Conservation (phyloP, 2,888 invertebrate species). For the Entomobrya multifasciata region DNA sequence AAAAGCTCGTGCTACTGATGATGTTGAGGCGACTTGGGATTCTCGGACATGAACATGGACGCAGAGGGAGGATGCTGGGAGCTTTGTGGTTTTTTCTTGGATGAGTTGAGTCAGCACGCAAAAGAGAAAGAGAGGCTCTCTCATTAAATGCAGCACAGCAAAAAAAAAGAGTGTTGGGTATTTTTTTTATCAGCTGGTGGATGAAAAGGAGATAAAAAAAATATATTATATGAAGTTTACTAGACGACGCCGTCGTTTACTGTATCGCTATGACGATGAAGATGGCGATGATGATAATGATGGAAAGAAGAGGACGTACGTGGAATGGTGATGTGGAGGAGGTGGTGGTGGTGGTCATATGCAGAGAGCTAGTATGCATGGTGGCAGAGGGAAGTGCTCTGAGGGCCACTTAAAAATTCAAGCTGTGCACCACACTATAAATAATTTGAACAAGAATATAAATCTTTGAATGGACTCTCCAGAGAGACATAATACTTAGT, state of each 20-base stretch:
- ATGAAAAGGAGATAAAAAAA: neutral
- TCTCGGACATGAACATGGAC: too few relatives aligned
- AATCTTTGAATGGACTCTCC: conserved; percentile 45
- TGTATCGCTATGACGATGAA: conserved; percentile 6
- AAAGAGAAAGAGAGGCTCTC: neutral
- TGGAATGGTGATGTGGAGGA: neutral
- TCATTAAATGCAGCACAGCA: neutral
- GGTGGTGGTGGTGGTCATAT: neutral
- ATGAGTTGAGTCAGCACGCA: conserved; percentile 13
- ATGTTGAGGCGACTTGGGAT: too few relatives aligned
- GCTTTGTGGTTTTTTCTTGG: too few relatives aligned
- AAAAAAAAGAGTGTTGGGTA: neutral
- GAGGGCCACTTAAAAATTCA: conserved; percentile 51
- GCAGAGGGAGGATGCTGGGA: too few relatives aligned
- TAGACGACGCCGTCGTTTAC: too few relatives aligned
- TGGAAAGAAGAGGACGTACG: neutral
- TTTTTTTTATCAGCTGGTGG: neutral
- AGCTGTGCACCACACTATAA: conserved; percentile 47
- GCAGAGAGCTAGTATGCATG: too few relatives aligned
- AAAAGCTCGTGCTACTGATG: too few relatives aligned
- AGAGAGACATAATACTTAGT: conserved; percentile 44
- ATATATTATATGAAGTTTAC: too few relatives aligned
- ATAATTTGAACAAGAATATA: conserved; percentile 46
- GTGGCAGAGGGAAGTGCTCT: conserved; percentile 12
- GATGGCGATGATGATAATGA: neutral